Base-by-base conservation (phyloP, 2,888 invertebrate genomes). In the Ferrisia virgata region DNA sequence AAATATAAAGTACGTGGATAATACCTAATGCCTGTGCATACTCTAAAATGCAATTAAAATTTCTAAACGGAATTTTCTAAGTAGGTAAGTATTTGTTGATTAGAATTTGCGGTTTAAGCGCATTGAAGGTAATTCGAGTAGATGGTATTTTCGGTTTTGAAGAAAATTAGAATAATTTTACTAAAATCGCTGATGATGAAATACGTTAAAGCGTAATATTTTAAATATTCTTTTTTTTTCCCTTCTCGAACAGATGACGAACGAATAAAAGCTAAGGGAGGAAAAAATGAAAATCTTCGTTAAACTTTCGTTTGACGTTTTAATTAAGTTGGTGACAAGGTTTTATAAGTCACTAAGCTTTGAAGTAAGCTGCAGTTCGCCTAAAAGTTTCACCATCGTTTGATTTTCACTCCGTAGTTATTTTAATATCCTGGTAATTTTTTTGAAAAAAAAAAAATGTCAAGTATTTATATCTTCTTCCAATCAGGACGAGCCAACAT, bases 271-370 rank as follows among this genome's bases (percentile, higher is more conserved):
- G 18, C 6, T 47, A n/a, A 47, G 18, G 1, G n/a, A 47, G 58
- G 11, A 3, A 3, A 58, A 58, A 22, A 58, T 58, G 22, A 22
- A 58, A 58, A 58, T 58, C 13, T 3, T 18, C 22, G 25, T 58
- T 58, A 58, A 58, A 25, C 58, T 58, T 58, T 11, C 9, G 11
- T n/a, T 72, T 72, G 72, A 72, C 72, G 33, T 72, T 72, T 72
- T 72, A 72, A 72, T 72, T 72, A 72, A 72, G 72, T 72, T n/a
- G 18, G 33, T 31, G 72, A 33, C 72, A 33, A n/a, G n/a, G 72
- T 58, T 22, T 25, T 58, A n/a, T 58, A 58, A 58, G 58, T 58
- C 58, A 58, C 18, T 25, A 2, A 22, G 58, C 58, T 0, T 6
- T 0, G 36, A 0, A 58, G 58, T n/a, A 25, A 18, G 58, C 25